A percentile compares a stretch with the other conserved stretches of the same genome.
These are phyloP conservation scores for Anomalospiza imberbis DNA, from an alignment of 2,797 vertebrate genomes.

Conservation along the genomic window DNA sequence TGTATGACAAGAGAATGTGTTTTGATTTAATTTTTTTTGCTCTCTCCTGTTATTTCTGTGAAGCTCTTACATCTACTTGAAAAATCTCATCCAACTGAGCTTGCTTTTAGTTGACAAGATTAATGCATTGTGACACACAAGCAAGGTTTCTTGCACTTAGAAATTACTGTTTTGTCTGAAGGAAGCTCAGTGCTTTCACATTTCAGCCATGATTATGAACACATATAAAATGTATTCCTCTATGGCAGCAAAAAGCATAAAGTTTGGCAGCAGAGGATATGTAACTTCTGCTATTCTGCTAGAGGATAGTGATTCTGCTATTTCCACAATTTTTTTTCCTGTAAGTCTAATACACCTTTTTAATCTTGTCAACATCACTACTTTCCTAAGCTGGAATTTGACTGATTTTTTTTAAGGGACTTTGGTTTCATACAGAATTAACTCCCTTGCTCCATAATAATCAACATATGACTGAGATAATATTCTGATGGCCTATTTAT, in stretches of 20 bases:
- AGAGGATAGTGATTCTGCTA: not conserved
- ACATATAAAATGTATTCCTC: not conserved
- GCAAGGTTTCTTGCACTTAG: not conserved
- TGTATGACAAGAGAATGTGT: not conserved
- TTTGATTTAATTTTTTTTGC: not conserved
- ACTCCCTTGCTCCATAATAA: not conserved
- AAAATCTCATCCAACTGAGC: not conserved
- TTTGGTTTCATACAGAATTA: not conserved
- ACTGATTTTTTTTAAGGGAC: accelerated
- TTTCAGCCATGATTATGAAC: not conserved
- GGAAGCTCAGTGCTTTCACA: not conserved
- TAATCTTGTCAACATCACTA: not conserved
- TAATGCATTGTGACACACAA: not conserved
- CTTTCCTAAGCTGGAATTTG: not conserved
- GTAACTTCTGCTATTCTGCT: not conserved
- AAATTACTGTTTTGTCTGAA: not conserved
- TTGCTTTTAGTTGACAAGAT: not conserved
- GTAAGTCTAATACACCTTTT: not conserved
- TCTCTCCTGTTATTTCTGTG: not conserved
- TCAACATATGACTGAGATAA: not conserved
- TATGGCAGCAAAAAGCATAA: not conserved
- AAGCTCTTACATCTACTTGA: slow-evolving; percentile 21
- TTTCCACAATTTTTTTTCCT: not conserved
- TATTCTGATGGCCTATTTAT: not conserved
- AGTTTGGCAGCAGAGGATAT: not conserved